A percentile compares a stretch with the other conserved stretches of the same genome.
Conservation (phyloP, 2,797 vertebrate genomes). For the Trematomus bernacchii region DNA sequence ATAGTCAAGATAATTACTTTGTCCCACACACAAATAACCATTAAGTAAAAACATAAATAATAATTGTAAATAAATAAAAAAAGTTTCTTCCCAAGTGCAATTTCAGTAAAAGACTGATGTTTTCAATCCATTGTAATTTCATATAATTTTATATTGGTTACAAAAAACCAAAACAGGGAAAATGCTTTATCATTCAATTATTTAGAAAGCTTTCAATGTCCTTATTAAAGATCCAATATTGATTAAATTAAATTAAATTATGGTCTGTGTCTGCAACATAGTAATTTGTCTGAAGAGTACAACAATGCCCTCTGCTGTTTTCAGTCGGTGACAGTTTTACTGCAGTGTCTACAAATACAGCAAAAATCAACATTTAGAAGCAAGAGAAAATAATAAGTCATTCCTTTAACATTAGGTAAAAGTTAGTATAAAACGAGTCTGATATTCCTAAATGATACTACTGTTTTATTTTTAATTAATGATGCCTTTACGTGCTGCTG, state of each 20-base stretch:
- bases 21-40: neutral
- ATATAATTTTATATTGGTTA: neutral
- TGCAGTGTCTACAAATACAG: neutral
- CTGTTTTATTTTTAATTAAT: neutral
- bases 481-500: neutral
- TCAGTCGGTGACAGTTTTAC: neutral
- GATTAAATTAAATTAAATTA: neutral
- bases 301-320: constrained; percentile 63
- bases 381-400: neutral
- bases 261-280: neutral
- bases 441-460: too few species aligned
- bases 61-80: neutral
- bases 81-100: neutral
- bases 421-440: neutral
- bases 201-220: neutral
- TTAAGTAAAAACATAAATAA: neutral
- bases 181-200: neutral
- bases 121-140: neutral
- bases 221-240: neutral
- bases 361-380: neutral
- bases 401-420: neutral
- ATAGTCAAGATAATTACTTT: neutral
- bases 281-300: neutral
- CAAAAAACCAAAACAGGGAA: neutral
- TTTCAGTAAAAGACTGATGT: neutral